A percentile compares a stretch with the other conserved stretches of the same genome.
Conservation (phyloP, 2,113 vertebrate species). For the Petromus typicus region DNA sequence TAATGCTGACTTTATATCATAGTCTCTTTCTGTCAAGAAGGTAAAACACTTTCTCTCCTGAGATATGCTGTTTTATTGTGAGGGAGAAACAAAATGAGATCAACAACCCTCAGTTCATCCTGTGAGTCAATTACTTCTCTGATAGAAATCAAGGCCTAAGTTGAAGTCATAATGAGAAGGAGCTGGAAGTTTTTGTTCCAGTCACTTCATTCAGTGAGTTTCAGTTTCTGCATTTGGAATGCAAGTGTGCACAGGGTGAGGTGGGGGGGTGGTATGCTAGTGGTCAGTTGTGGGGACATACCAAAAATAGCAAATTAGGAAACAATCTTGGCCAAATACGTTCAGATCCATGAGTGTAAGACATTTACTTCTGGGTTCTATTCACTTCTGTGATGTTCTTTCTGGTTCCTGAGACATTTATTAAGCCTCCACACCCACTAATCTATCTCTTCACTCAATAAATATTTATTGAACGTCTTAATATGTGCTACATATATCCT, state of each 20-base stretch:
- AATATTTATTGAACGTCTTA: neutral
- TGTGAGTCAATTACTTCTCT: neutral
- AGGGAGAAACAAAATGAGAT: neutral
- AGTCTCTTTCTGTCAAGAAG: neutral
- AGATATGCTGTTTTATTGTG: constrained; percentile 13
- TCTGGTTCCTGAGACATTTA: neutral
- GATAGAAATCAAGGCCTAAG: constrained; percentile 1
- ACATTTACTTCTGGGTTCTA: neutral
- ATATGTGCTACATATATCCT: neutral
- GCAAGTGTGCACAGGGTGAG: neutral
- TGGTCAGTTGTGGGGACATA: neutral
- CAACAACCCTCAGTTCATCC: neutral
- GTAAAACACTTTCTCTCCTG: constrained; percentile 24
- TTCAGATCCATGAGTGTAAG: neutral
- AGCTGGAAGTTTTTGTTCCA: neutral
- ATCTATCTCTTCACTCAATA: neutral
- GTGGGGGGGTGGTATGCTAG: neutral
- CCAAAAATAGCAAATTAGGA: neutral
- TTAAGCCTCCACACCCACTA: neutral
- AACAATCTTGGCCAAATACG: neutral
- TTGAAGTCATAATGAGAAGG: constrained; percentile 5
- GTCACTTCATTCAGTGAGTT: neutral
- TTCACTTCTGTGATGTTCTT: neutral
- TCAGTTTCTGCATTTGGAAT: constrained; percentile 33
- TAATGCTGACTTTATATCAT: neutral